A percentile compares a stretch with the other conserved stretches of the same genome.
Conservation (phyloP, 2,113 vertebrate genomes). For the Psettodes erumei region DNA sequence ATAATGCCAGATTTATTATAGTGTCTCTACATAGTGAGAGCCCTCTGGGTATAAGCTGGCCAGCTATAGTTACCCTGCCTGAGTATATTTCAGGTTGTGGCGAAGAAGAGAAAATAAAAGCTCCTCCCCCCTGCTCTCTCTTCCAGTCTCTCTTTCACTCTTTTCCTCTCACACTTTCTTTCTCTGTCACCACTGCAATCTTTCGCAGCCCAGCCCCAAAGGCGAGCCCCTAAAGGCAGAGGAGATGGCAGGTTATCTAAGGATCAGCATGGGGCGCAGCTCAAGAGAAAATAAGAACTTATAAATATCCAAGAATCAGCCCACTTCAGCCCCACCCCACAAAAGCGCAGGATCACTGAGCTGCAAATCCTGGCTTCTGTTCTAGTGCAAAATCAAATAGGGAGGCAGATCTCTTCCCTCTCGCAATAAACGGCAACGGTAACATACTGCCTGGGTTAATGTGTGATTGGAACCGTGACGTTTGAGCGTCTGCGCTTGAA, state of each 20-base stretch:
- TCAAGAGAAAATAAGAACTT: conserved; percentile 52
- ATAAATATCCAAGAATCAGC: conserved; percentile 46
- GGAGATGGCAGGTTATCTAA: conserved; percentile 55
- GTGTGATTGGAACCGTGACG: conserved; percentile 35
- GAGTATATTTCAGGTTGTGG: conserved; percentile 71
- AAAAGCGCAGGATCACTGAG: conserved; percentile 43
- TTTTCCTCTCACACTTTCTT: conserved; percentile 22
- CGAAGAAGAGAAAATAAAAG: conserved; percentile 59
- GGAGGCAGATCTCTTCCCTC: conserved; percentile 33
- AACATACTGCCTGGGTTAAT: conserved; percentile 40
- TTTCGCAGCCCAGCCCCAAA: conserved; percentile 21
- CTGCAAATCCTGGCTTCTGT: conserved; percentile 58
- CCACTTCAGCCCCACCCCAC: conserved; percentile 24
- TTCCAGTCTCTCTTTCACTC: conserved; percentile 12
- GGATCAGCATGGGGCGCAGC: conserved; percentile 45
- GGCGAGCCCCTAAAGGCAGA: conserved; percentile 38
- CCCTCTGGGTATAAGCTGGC: conserved; percentile 56
- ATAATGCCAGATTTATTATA: conserved; percentile 78
- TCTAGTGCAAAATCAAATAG: conserved; percentile 33
- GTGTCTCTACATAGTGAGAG: conserved; percentile 55
- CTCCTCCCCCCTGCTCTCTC: conserved; percentile 35
- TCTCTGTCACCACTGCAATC: conserved; percentile 40
- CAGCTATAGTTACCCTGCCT: conserved; percentile 46
- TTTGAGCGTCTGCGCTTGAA: conserved; percentile 21
- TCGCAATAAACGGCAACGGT: conserved; percentile 44